phyloP scores from a whole-genome alignment of 2,113 vertebrate species.

The Pseudopodoces humilis region DNA sequence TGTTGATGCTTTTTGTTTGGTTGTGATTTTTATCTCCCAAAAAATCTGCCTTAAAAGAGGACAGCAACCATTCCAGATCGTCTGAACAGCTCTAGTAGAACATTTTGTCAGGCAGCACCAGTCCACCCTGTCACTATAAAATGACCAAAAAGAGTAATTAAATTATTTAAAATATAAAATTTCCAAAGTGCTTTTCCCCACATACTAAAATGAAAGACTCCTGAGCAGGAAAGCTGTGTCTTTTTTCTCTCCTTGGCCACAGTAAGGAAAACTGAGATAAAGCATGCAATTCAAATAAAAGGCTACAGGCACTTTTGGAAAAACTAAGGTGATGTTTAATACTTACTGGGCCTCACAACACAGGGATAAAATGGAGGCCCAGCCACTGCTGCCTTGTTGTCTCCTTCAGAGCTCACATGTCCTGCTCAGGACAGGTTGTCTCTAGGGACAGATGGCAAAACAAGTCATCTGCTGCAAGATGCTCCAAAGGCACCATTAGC shows the following conservation, averaged over 20 bases:
- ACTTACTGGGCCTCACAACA: background rate
- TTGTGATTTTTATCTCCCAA: background rate
- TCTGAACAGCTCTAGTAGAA: background rate
- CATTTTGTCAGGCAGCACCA: background rate
- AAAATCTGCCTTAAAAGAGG: background rate
- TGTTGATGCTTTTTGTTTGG: background rate
- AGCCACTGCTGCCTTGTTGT: background rate
- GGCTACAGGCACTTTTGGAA: background rate
- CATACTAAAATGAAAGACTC: background rate
- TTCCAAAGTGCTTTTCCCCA: background rate
- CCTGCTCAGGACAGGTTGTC: background rate
- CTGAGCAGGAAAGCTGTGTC: background rate
- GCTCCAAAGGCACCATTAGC: background rate
- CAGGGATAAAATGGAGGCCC: background rate
- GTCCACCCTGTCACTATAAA: background rate
- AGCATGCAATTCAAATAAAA: background rate
- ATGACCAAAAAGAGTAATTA: background rate
- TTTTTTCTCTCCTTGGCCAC: background rate
- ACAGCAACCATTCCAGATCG: background rate
- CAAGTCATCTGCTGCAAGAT: background rate
- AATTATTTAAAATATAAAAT: background rate
- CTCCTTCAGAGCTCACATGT: background rate
- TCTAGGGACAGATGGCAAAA: conserved; percentile 34
- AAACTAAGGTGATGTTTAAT: background rate
- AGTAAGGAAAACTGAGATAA: background rate